Evolutionary conservation across 2,113 vertebrate species (phyloP).

Genomic region (Microcebus murinus): DNA sequence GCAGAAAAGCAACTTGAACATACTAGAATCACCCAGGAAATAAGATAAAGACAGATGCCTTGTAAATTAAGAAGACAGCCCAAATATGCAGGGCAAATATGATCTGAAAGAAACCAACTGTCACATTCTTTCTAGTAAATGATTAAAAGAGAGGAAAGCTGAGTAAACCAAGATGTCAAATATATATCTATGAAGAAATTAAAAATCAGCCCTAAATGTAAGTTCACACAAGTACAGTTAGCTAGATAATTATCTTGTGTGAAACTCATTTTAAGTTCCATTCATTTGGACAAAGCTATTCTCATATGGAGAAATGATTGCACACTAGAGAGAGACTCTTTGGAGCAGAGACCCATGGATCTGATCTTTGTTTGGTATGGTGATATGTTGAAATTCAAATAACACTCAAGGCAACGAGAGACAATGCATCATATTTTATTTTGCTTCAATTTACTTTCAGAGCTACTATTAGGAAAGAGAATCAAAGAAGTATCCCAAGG

Average conservation of each 20-base stretch:
- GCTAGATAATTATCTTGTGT: background rate
- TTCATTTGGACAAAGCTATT: background rate
- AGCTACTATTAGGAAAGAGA: background rate
- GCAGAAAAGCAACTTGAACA: background rate
- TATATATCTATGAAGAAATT: background rate
- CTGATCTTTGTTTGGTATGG: background rate
- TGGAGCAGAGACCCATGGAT: background rate
- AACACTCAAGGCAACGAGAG: background rate
- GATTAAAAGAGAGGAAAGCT: slow-evolving; percentile 59
- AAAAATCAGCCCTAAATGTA: background rate
- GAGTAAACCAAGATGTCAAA: slow-evolving; percentile 45
- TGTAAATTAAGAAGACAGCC: slow-evolving; percentile 60
- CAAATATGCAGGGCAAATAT: slow-evolving; percentile 40
- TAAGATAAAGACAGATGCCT: slow-evolving; percentile 59
- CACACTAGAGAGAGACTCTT: background rate
- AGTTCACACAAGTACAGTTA: background rate
- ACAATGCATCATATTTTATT: background rate
- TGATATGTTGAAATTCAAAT: slow-evolving; percentile 20
- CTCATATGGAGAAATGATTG: background rate
- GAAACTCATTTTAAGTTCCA: background rate
- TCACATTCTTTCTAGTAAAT: slow-evolving; percentile 41
- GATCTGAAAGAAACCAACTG: slow-evolving; percentile 55
- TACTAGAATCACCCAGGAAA: slow-evolving; percentile 57
- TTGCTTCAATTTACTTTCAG: background rate
- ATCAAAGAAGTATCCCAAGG: background rate